A percentile compares a stretch with the other conserved stretches of the same genome.
phyloP scores from a whole-genome alignment of 2,113 vertebrate species.

The Eretmochelys imbricata region DNA sequence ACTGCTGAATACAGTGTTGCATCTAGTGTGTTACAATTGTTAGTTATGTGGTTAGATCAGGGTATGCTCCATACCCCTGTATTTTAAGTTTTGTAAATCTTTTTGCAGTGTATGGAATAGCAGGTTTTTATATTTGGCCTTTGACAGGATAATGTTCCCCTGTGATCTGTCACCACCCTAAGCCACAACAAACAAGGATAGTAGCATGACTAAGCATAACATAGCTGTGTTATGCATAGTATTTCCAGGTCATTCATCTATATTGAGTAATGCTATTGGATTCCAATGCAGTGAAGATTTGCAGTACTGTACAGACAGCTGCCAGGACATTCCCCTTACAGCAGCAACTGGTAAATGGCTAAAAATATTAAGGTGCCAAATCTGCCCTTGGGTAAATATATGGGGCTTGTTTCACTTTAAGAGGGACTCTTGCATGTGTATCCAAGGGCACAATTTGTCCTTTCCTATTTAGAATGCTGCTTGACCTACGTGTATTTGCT shows the following conservation, averaged over 20 bases:
- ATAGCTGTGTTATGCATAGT: neutral
- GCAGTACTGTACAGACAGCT: neutral
- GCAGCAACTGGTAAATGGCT: neutral
- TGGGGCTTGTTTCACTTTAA: neutral
- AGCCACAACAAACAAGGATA: neutral
- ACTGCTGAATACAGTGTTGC: neutral
- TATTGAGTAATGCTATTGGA: neutral
- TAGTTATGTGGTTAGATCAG: neutral
- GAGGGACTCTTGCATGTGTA: neutral
- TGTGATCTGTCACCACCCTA: accelerated
- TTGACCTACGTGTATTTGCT: neutral
- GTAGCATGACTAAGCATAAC: neutral
- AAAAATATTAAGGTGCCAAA: constrained; percentile 31
- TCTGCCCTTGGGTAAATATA: neutral
- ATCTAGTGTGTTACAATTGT: neutral
- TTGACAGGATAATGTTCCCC: neutral
- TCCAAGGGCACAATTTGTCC: neutral
- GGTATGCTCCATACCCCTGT: neutral
- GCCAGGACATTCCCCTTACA: neutral
- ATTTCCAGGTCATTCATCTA: neutral
- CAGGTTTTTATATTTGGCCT: neutral
- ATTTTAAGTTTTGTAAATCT: neutral
- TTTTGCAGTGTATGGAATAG: neutral
- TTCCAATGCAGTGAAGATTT: neutral
- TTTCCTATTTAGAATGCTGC: neutral